Percentiles rank a stretch among this genome's conserved stretches.
These are phyloP conservation scores for Hetaerina titia DNA, from an alignment of 2,888 invertebrate species.

Conservation along the genomic window DNA sequence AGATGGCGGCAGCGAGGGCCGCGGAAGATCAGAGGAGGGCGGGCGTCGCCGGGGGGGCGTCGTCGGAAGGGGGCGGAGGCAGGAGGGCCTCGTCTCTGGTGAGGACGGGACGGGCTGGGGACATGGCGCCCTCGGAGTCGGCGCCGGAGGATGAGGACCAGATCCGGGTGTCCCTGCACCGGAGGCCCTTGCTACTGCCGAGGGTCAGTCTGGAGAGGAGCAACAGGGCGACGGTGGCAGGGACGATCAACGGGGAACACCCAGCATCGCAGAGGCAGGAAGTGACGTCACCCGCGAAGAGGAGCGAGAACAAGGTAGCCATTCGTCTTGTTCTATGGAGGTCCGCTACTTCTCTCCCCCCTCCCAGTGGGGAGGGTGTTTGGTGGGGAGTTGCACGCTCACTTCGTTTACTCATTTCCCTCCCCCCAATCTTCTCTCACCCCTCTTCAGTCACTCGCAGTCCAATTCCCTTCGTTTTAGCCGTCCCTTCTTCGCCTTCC, in stretches of 20 bases:
- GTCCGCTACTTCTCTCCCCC: background rate
- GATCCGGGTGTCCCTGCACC: conserved; percentile 14
- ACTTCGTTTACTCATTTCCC: too few relatives aligned
- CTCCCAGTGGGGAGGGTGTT: background rate
- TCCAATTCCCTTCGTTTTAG: background rate
- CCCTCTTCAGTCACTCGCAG: background rate
- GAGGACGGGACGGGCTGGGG: background rate
- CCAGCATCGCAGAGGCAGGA: conserved; percentile 57
- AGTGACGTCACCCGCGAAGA: conserved; percentile 48
- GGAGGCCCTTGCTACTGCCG: conserved; percentile 47
- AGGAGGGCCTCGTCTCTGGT: background rate
- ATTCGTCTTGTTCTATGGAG: background rate
- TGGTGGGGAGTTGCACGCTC: background rate
- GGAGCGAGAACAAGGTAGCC: conserved; percentile 65
- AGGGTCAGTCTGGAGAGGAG: conserved; percentile 54
- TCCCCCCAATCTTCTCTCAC: too few relatives aligned
- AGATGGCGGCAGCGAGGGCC: conserved; percentile 55
- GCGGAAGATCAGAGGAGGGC: conserved; percentile 68
- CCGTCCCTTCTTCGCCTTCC: background rate
- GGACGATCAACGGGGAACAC: background rate
- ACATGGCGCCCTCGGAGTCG: background rate
- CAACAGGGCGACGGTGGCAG: background rate
- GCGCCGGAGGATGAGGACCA: background rate
- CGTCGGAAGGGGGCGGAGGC: background rate
- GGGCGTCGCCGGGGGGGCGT: background rate